phyloP scores from a whole-genome alignment of 2,888 invertebrate species.

The Vanessa cardui region DNA sequence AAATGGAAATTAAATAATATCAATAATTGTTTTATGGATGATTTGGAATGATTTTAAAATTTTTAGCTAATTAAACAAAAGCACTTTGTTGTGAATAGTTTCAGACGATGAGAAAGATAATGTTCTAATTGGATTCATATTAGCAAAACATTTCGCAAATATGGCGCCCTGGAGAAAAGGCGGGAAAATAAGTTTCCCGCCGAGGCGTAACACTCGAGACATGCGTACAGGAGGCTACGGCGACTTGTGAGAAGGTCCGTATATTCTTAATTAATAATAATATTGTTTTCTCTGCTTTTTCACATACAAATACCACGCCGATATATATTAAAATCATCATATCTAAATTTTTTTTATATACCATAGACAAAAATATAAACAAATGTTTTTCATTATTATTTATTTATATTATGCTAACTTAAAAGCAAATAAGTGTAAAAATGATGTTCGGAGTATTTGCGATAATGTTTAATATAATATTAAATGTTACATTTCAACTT shows the following conservation, averaged over 20 bases:
- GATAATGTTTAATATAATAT: conserved; percentile 1
- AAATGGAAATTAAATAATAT: background rate
- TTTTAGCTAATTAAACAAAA: too few species aligned
- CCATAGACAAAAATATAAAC: too few species aligned
- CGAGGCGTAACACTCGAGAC: conserved; percentile 62
- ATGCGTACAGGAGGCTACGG: conserved; percentile 65
- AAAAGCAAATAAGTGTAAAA: background rate
- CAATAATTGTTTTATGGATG: background rate
- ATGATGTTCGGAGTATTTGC: background rate
- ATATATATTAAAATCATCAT: too few species aligned
- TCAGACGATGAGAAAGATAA: conserved; percentile 13
- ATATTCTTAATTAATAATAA: background rate
- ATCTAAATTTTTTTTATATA: too few species aligned
- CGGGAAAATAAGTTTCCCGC: conserved; percentile 81
- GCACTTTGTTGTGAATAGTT: background rate
- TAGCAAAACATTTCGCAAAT: conserved; percentile 55
- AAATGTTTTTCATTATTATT: too few species aligned
- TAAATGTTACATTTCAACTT: conserved; percentile 18
- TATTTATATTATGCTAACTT: too few species aligned
- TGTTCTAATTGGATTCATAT: conserved; percentile 66
- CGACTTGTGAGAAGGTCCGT: conserved; percentile 30
- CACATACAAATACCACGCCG: too few species aligned
- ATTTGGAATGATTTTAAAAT: too few species aligned
- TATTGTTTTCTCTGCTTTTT: background rate
- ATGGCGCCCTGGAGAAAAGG: conserved; percentile 67